Evolutionary conservation across 2,113 vertebrate species (phyloP).

Genomic region (Cyprinodon variegatus): DNA sequence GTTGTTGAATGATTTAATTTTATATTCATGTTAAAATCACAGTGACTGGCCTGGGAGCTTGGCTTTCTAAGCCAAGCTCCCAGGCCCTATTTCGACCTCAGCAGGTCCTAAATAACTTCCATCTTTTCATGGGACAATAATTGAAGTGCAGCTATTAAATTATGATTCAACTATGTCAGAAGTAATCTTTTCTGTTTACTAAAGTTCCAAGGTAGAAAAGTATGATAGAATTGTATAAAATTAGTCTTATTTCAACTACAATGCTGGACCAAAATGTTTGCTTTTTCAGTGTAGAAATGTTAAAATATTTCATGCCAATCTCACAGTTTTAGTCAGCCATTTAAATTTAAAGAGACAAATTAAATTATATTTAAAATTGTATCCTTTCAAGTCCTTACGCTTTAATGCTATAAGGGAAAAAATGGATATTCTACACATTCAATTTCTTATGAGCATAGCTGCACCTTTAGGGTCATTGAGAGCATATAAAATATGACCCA

Average conservation of each 20-base stretch:
- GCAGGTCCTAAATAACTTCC: not conserved
- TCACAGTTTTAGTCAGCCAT: not conserved
- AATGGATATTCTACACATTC: not conserved
- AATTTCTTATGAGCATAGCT: not conserved
- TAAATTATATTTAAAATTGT: not conserved
- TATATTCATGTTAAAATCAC: no score
- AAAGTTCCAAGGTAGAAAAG: not conserved
- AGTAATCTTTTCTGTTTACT: not conserved
- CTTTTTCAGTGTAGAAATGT: not conserved
- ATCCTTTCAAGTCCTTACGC: no score
- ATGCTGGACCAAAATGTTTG: not conserved
- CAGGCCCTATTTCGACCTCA: no score
- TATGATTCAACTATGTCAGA: not conserved
- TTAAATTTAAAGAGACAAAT: not conserved
- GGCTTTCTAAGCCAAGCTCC: no score
- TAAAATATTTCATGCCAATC: not conserved
- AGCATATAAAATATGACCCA: not conserved
- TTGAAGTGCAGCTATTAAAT: not conserved
- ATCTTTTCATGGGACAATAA: not conserved
- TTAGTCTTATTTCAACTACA: not conserved
- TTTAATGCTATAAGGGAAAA: not conserved
- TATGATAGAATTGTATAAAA: not conserved
- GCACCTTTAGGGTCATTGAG: not conserved
- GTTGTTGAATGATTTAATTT: no score
- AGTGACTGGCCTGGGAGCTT: no score